Evolutionary conservation across 1,140 invertebrate genomes (phyloP).

Genomic region (Homarus americanus): DNA sequence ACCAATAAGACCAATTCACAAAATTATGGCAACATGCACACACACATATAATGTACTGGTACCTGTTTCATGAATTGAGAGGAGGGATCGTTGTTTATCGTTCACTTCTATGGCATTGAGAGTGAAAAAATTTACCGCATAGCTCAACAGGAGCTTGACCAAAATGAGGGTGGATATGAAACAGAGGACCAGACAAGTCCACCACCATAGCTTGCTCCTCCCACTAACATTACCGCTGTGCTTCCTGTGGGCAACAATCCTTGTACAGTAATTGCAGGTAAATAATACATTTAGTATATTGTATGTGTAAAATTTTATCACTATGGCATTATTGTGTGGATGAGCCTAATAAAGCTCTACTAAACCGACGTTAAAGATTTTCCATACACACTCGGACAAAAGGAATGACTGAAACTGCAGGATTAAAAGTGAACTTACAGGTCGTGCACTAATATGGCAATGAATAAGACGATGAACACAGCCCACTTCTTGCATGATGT

Average conservation of each 20-base stretch:
- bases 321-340: too few species aligned
- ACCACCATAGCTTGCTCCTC: conserved; percentile 29
- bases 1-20: too few species aligned
- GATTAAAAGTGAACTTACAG: conserved; percentile 29
- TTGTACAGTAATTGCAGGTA: not conserved
- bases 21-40: not conserved
- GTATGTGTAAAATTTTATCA: too few species aligned
- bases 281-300: too few species aligned
- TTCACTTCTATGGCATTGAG: conserved; percentile 45
- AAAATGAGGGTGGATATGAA: not conserved
- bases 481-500: conserved; percentile 27
- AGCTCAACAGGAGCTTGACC: conserved; percentile 25
- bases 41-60: too few species aligned
- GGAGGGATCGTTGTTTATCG: conserved; percentile 41
- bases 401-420: too few species aligned
- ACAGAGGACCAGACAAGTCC: conserved; percentile 20
- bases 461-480: conserved; percentile 10
- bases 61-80: conserved; percentile 46
- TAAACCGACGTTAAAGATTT: too few species aligned
- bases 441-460: conserved; percentile 38
- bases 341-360: too few species aligned
- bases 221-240: conserved; percentile 18
- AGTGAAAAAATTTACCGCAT: conserved; percentile 9
- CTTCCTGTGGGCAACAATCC: not conserved
- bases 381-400: too few species aligned